phyloP scores from a whole-genome alignment of 2,888 invertebrate species.

The Drosophila suboccidentalis region DNA sequence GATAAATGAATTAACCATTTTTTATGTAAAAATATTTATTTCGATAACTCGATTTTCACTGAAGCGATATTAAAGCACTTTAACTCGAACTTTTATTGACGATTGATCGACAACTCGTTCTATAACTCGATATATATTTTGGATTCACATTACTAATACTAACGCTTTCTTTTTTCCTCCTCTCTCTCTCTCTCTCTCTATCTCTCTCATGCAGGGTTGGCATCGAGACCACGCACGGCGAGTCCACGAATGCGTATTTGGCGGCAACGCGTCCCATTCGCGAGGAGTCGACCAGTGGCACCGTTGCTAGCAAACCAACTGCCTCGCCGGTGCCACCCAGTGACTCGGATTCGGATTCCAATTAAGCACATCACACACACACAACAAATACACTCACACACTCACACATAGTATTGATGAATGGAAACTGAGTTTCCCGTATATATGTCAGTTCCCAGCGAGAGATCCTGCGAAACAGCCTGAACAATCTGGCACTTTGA shows the following conservation, averaged over 20 bases:
- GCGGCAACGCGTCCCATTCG: constrained; percentile 87
- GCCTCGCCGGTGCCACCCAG: constrained; percentile 86
- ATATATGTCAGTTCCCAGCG: constrained; percentile 12
- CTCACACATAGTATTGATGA: constrained; percentile 19
- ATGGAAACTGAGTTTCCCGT: constrained; percentile 6
- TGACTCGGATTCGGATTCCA: constrained; percentile 87
- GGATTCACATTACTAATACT: no score
- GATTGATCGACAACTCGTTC: no score
- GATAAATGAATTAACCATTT: no score
- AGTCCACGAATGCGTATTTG: constrained; percentile 89
- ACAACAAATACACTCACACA: constrained; percentile 3
- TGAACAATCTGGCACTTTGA: constrained; percentile 19
- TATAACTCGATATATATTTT: no score
- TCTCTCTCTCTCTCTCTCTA: background rate
- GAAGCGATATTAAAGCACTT: no score
- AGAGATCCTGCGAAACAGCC: constrained; percentile 5
- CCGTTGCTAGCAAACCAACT: constrained; percentile 84
- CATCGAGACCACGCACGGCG: constrained; percentile 94
- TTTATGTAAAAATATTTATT: no score
- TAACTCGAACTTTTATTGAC: no score
- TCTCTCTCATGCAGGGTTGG: constrained; percentile 89
- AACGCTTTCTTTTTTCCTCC: no score
- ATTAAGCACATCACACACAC: constrained; percentile 79
- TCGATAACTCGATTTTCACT: no score
- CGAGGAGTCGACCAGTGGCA: constrained; percentile 75